Base-by-base conservation (phyloP, 2,797 vertebrate species). In the Fistularia tabacaria region DNA sequence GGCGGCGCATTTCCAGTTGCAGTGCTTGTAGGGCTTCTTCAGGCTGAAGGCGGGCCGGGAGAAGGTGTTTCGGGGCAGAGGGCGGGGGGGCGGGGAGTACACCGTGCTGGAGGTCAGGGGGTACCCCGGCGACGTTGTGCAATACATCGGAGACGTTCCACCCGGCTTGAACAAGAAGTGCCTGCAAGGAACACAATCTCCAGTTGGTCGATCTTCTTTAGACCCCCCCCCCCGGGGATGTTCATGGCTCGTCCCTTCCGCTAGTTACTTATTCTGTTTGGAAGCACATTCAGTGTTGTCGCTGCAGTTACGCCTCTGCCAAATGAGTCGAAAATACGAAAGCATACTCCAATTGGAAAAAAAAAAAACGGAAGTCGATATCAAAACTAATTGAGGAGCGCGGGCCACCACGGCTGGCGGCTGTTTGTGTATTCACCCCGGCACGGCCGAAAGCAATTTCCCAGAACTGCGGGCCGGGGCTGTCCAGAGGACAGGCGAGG, bases 111-210 rank as follows among this genome's bases (percentile, higher is more conserved):
- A 99, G 3, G 96, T 99, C 92, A 99, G 82, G 54, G 97, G 97
- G 82, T 99, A 99, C 76, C 95, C 96, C 0, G 97, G 97, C 1
- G 96, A 95, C 0, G 95, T 93, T 38, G 95, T 96, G 91, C 97
- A 98, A 91, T 98, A 99, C 87, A 98, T 93, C 0, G 97, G 97
- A 55, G 97, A 98, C 36, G 94, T 97, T 72, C 96, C 97, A 67
- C 97, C 96, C 1, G 97, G 96, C 87, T 99, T 99, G 90, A 99
- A 99, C 58, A 99, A 91, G 89, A 99, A 99, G 85, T 99, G 97
- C 90, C 97, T 99, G 88, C 25, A 69, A 74, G 75, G 59, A 57
- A 69, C 54, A 62, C 14, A 71, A 49, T 43, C 11, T n/a, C 10
- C 48, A 46, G 9, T 25, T 5, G 25, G 25, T 25, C 25, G 25